Evolutionary conservation across 2,888 invertebrate species (phyloP).

Genomic region (Drosophila neonasuta): DNA sequence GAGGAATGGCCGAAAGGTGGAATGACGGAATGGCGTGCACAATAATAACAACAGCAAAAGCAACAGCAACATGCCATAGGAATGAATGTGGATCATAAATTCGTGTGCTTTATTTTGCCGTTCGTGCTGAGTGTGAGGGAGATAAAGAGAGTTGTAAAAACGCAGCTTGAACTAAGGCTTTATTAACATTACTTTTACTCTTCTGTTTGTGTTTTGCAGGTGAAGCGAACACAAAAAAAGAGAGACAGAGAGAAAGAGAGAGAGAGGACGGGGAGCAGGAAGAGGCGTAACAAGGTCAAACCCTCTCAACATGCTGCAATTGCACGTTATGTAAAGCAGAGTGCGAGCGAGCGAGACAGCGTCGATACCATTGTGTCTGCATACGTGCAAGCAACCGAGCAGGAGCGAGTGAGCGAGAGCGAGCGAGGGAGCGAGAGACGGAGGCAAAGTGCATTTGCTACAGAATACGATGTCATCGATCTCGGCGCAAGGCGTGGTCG

Average conservation of each 20-base stretch:
- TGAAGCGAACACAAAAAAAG: conserved; percentile 1
- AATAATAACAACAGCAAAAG: conserved; percentile 22
- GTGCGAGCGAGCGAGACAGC: conserved; percentile 1
- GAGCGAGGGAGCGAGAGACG: conserved; percentile 23
- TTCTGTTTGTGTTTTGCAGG: conserved; percentile 41
- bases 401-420: neutral
- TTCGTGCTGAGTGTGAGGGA: neutral
- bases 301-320: conserved; percentile 32
- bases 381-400: neutral
- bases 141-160: conserved; percentile 14
- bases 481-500: conserved; percentile 94
- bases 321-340: conserved; percentile 34
- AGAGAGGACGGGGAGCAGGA: neutral
- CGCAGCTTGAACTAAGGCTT: conserved; percentile 20
- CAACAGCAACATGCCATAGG: conserved; percentile 29
- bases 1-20: conserved; percentile 18
- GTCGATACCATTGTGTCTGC: neutral
- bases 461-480: conserved; percentile 88
- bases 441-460: conserved; percentile 79
- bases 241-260: neutral
- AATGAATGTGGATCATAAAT: conserved; percentile 60
- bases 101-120: conserved; percentile 31
- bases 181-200: conserved; percentile 24
- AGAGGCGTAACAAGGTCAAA: conserved; percentile 56
- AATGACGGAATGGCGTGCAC: conserved; percentile 51